A percentile compares a stretch with the other conserved stretches of the same genome.
These are phyloP conservation scores for Tachypleus tridentatus DNA, from an alignment of 1,140 invertebrate genomes.

Conservation along the genomic window DNA sequence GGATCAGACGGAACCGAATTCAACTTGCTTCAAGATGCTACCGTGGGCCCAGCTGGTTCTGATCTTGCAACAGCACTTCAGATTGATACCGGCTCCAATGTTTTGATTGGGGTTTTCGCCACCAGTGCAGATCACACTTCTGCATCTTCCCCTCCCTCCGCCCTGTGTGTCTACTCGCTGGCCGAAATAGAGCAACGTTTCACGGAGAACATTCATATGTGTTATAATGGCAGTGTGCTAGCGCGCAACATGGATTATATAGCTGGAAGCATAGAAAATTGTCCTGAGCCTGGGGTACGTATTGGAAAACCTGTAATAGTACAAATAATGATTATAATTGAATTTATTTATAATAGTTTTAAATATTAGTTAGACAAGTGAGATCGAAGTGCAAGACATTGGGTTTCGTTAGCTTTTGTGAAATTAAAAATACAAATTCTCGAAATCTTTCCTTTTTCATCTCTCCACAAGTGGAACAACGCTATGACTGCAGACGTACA, in stretches of 20 bases:
- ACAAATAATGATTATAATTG: too few relatives aligned
- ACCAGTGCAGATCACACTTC: constrained; percentile 66
- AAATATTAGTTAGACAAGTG: too few relatives aligned
- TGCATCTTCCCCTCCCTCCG: constrained; percentile 55
- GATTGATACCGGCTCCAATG: too few relatives aligned
- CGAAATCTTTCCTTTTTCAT: too few relatives aligned
- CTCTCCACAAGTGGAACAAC: too few relatives aligned
- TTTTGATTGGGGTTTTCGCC: constrained; percentile 67
- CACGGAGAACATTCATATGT: constrained; percentile 91
- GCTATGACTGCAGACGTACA: too few relatives aligned
- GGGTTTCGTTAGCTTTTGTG: too few relatives aligned
- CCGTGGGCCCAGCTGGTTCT: constrained; percentile 42
- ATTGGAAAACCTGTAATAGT: too few relatives aligned
- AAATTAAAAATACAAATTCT: too few relatives aligned
- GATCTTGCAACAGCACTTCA: constrained; percentile 34
- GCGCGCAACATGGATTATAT: constrained; percentile 86
- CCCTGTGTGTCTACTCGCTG: constrained; percentile 51
- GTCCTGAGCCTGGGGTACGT: constrained; percentile 62
- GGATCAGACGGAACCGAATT: constrained; percentile 49
- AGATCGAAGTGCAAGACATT: too few relatives aligned
- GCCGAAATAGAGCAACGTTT: constrained; percentile 82
- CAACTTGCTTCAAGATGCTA: constrained; percentile 83
- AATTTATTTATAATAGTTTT: too few relatives aligned
- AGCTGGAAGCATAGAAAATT: constrained; percentile 72
- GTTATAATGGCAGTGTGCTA: constrained; percentile 84